Base-by-base conservation (phyloP, 2,113 vertebrate genomes). In the Anoura caudifer region DNA sequence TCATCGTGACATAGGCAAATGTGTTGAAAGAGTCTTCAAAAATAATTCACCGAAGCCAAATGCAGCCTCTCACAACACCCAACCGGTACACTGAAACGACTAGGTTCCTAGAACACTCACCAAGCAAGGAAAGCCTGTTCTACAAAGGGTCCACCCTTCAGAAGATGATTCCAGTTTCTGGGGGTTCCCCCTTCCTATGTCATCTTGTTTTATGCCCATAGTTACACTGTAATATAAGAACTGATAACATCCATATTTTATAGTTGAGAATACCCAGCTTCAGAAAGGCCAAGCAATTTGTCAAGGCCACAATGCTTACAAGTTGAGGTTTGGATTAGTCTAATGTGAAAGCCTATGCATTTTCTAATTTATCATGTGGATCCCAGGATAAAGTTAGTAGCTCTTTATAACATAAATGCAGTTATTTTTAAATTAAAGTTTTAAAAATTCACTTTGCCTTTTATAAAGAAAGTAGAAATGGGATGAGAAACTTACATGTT, bases 381-480 rank as follows among this genome's bases (percentile, higher is more conserved):
- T 4, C 17, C 43, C 31, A 73, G 17, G 45, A 52, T 90, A 89
- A 70, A 91, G 79, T 10, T 77, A 33, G 81, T 59, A 86, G 22
- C 4, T 10, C 16, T 91, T 79, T 36, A 73, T n/a, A 93, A 45
- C 17, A 67, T 67, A 24, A 81, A 67, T 81, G n/a, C 3, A 76
- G 17, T 38, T 73, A 69, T 65, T 41, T 90, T 76, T 36, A 89
- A 80, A 73, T 76, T 41, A 89, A 80, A 73, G 15, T 31, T 89
- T 47, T 69, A 54, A n/a, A 79, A 36, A 45, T 67, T 45, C 1
- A 79, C 33, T 76, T 82, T 67, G 31, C 6, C 45, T 77, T 89
- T 96, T 63, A 28, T n/a, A 92, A 90, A 81, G 19, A 75, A 84
- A 95, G n/a, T 85, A 84, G 31, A 94, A 85, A 92, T n/a, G 6